A percentile compares a stretch with the other conserved stretches of the same genome.
phyloP scores from a whole-genome alignment of 2,113 vertebrate genomes.

The Herpailurus yagouaroundi region DNA sequence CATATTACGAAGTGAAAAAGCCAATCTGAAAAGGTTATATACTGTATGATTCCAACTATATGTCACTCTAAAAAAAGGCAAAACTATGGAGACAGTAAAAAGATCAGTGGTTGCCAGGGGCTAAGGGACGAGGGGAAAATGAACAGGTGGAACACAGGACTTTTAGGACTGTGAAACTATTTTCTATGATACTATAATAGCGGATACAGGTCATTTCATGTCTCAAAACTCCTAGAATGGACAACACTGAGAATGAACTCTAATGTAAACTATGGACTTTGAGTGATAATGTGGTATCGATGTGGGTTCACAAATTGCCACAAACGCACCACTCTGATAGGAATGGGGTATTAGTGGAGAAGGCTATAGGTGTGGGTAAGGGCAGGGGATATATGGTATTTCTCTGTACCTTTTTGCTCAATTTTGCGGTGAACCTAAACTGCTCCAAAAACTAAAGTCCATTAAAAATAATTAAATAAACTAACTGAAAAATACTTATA shows the following conservation, averaged over 20 bases:
- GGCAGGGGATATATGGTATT: neutral
- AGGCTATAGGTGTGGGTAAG: neutral
- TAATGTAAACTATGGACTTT: neutral
- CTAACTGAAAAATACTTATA: neutral
- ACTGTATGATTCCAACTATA: neutral
- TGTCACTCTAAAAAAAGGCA: neutral
- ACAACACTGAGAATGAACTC: neutral
- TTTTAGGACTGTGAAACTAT: neutral
- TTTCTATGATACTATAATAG: neutral
- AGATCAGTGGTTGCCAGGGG: neutral
- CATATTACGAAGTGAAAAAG: neutral
- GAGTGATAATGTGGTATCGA: neutral
- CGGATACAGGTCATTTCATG: neutral
- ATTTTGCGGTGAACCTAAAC: neutral
- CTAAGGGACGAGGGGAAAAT: neutral
- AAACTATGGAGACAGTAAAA: neutral
- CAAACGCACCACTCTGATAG: neutral
- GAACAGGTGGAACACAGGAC: neutral
- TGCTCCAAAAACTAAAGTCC: neutral
- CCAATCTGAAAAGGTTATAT: neutral
- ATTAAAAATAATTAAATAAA: neutral
- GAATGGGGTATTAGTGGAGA: neutral
- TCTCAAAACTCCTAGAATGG: neutral
- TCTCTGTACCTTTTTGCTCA: neutral
- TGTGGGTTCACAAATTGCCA: neutral